Evolutionary conservation across 1,140 invertebrate genomes (phyloP), one percentile per base, ranked within the genome.

Genomic region (Trachymyrmex cornetzi): DNA sequence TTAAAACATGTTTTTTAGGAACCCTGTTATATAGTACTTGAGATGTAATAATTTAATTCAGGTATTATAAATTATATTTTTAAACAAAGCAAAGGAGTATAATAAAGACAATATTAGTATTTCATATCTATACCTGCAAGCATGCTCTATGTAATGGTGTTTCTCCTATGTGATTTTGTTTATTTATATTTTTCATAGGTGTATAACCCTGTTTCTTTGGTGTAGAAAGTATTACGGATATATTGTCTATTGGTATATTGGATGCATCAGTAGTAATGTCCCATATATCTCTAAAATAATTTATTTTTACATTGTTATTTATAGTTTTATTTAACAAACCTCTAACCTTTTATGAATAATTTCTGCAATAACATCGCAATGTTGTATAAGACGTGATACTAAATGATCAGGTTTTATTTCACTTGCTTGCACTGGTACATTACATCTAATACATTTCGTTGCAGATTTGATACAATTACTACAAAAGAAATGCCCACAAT

Each of bases 101-200:
- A 50, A 2, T 75, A 11, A 44, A 44, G 11, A 44, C 38, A 44
- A 2, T 44, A 74, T 53, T 27, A 61, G 27, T 61, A 74, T 22
- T 74, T 71, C 0, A 22, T 79, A 71, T 69, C 55, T 66, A 71
- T 90, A 95, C 94, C 85, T 93, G 92, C 64, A 95, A 93, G 87
- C 96, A 97, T 0, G 96, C 96, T 0, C 94, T 90, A 86, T 97
- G 96, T 7, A 97, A 93, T 3, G 89, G 80, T 19, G 96, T 96
- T 93, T 97, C 96, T 22, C 96, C 96, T 94, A 96, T 96, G 12
- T 66, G 89, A 92, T 97, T 97, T 22, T 92, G 94, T 86, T 95
- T 96, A 90, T 92, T 87, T 50, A 94, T 88, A 66, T 93, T 93
- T 66, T 89, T 91, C 69, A 89, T 92, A 64, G 61, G 72, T 48